phyloP scores from a whole-genome alignment of 2,113 vertebrate genomes.

The Tiliqua scincoides region DNA sequence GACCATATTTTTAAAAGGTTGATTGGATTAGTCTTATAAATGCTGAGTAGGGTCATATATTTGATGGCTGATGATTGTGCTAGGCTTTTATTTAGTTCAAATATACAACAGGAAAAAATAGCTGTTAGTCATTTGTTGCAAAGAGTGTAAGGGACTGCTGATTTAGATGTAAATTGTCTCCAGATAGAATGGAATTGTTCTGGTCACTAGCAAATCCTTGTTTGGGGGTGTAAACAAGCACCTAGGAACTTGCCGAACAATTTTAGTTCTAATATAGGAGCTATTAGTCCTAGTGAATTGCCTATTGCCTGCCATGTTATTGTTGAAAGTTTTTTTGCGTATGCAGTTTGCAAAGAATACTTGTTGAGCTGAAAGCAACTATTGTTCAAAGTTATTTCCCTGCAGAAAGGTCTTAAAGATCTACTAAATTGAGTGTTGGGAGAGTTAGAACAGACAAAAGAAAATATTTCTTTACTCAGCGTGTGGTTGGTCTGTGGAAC shows the following conservation, averaged over 20 bases:
- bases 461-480: no score
- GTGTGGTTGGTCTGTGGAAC: no score
- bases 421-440: no score
- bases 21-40: slow-evolving; percentile 32
- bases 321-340: slow-evolving; percentile 19
- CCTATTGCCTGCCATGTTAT: not conserved
- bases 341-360: slow-evolving; percentile 14
- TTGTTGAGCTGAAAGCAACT: rapidly evolving
- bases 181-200: not conserved
- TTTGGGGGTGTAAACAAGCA: slow-evolving; percentile 25
- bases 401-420: not conserved
- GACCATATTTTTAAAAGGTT: slow-evolving; percentile 46
- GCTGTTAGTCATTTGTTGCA: slow-evolving; percentile 30
- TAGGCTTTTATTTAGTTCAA: slow-evolving; percentile 32
- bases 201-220: slow-evolving; percentile 13
- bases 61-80: not conserved
- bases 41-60: not conserved
- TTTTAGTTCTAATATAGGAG: not conserved
- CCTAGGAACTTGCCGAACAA: not conserved
- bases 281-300: slow-evolving; percentile 29
- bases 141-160: slow-evolving; percentile 15
- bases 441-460: no score
- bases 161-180: slow-evolving; percentile 44
- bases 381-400: not conserved
- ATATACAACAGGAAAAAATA: slow-evolving; percentile 5